Evolutionary conservation across 2,888 invertebrate genomes (phyloP), one percentile per base, ranked within the genome.

Genomic region (Leptothorax acervorum): DNA sequence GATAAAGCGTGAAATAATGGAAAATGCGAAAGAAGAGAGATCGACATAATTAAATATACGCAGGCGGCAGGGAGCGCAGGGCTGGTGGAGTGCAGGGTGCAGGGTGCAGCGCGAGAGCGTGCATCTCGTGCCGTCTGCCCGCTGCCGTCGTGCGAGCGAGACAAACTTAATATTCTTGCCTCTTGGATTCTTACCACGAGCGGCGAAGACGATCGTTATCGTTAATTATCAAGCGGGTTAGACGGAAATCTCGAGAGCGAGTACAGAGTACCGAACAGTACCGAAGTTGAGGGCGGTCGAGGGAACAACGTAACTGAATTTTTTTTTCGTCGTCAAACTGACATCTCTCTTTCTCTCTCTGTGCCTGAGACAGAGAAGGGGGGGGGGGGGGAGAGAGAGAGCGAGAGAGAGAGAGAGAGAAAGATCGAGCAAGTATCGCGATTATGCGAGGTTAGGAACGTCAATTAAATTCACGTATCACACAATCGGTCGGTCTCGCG

Each of bases 371-470:
- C 87, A 15, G 62, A 75, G 63, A 63, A 4, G 9, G 3, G 3
- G 9, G 11, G 45, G 11, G 42, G 42, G 11, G n/a, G 48, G 23
- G 35, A 63, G 23, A 63, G 18, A 65, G 23, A 23, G 28, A 39
- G 12, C 45, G 28, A 35, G 66, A 45, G 31, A 9, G 5, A n/a
- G 42, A 31, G 35, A 28, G 8, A 18, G 39, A 63, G 18, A n/a
- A 2, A 65, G 51, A 53, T 5, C 39, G 53, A 57, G 23, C n/a
- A 35, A 48, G 39, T 23, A 60, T 71, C 60, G 60, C 57, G 23
- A 53, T 66, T 66, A 90, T 90, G 81, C 85, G 91, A 94, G 94
- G 94, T 94, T 94, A 94, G 92, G 92, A 91, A 92, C 92, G 92
- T 91, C 91, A 92, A 94, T 92, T 90, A 92, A 71, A 94, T 94